These are phyloP conservation scores for Hydraecia micacea DNA, from an alignment of 2,888 invertebrate genomes.

Conservation along the genomic window DNA sequence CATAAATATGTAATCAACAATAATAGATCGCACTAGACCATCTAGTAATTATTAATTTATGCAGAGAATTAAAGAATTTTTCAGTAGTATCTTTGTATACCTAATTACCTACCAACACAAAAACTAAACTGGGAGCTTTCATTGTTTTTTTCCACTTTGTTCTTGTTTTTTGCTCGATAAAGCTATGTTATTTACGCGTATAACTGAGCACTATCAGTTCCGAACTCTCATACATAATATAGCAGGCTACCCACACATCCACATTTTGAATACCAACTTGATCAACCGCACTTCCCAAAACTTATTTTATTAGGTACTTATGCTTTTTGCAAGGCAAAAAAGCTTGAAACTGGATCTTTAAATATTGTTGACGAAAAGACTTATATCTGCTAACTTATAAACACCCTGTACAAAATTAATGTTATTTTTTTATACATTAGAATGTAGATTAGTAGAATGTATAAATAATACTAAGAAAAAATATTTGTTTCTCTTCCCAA, in stretches of 20 bases:
- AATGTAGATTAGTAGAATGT: neutral
- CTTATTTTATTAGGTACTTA: neutral
- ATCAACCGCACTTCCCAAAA: neutral
- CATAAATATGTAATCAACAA: no score
- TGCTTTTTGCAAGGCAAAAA: neutral
- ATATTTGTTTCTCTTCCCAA: neutral
- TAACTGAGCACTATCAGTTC: neutral
- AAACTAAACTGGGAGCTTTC: no score
- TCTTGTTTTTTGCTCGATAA: no score
- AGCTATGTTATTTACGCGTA: no score
- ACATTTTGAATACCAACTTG: conserved; percentile 6
- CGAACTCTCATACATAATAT: neutral
- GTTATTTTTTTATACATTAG: no score
- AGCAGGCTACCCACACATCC: neutral
- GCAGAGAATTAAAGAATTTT: no score
- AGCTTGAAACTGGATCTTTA: neutral
- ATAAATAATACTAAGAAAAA: neutral
- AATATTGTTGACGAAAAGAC: neutral
- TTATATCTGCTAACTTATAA: neutral
- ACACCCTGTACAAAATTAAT: neutral
- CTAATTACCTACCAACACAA: no score
- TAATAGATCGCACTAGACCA: no score
- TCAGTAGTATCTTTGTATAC: no score
- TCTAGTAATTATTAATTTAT: no score
- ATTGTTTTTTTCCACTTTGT: no score